These are phyloP conservation scores for Periophthalmus magnuspinnatus DNA, from an alignment of 2,797 vertebrate genomes.

Conservation along the genomic window DNA sequence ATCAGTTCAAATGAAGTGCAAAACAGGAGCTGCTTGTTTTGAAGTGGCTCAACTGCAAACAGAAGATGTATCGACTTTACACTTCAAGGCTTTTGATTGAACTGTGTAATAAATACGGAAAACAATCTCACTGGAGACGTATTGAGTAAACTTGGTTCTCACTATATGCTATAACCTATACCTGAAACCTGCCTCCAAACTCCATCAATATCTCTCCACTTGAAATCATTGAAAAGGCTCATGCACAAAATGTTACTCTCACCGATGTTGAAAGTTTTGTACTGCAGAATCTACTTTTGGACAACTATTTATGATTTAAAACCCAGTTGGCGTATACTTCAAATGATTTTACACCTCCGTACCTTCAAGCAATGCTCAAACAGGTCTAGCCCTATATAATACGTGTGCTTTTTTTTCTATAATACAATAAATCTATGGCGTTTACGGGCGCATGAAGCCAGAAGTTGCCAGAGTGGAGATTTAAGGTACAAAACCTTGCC, in stretches of 20 bases:
- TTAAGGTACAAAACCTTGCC: neutral
- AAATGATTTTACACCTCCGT: neutral
- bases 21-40: too few species aligned
- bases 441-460: neutral
- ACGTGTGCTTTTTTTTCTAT: neutral
- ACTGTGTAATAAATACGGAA: too few species aligned
- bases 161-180: too few species aligned
- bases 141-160: too few species aligned
- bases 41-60: too few species aligned
- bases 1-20: too few species aligned
- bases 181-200: neutral
- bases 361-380: neutral
- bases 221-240: neutral
- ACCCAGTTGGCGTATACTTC: neutral
- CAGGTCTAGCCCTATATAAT: neutral
- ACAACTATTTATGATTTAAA: neutral
- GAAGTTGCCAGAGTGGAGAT: neutral
- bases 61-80: too few species aligned
- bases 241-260: neutral
- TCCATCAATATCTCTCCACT: neutral
- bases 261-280: neutral
- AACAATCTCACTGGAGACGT: too few species aligned
- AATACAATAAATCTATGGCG: neutral
- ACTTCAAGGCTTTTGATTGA: too few species aligned
- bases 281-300: neutral